phyloP scores from a whole-genome alignment of 2,888 invertebrate genomes.

The Ariolimax columbianus region DNA sequence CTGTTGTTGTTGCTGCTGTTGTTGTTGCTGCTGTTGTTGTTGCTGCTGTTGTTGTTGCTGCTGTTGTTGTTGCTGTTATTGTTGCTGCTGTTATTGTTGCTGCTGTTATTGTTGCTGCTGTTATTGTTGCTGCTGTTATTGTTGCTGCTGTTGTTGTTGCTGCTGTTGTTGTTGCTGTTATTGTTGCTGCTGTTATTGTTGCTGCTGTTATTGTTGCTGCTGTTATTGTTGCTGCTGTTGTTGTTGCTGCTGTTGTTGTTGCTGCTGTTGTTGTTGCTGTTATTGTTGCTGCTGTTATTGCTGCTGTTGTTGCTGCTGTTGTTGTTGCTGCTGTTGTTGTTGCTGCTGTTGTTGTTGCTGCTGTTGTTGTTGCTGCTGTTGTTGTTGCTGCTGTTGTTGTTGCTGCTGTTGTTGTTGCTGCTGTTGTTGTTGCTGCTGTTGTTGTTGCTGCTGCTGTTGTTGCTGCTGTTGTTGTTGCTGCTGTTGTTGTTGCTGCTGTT shows the following conservation, averaged over 20 bases:
- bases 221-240: background rate
- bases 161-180: background rate
- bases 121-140: background rate
- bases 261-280: background rate
- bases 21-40: background rate
- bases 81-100: background rate
- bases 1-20: background rate
- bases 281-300: background rate
- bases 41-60: background rate
- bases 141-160: background rate
- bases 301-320: background rate
- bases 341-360: background rate
- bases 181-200: background rate
- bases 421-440: background rate
- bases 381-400: background rate
- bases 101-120: background rate
- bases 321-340: background rate
- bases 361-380: background rate
- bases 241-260: background rate
- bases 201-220: background rate
- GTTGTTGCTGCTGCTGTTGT: background rate
- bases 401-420: background rate
- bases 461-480: background rate
- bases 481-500: background rate
- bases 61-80: background rate